Evolutionary conservation across 2,113 vertebrate genomes (phyloP).

Genomic region (Cinclus mexicanus): DNA sequence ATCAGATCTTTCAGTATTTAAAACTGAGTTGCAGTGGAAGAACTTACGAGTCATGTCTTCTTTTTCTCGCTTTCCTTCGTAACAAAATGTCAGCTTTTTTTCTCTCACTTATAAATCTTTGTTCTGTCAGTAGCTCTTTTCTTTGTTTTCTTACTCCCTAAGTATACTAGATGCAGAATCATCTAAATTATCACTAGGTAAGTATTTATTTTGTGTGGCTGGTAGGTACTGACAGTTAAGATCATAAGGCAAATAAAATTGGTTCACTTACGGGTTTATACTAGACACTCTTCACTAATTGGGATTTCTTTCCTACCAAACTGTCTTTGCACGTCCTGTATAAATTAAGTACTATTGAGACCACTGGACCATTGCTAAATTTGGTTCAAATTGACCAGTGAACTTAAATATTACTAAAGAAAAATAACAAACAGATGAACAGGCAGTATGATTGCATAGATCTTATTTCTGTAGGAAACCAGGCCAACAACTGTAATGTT

Average conservation of each 20-base stretch:
- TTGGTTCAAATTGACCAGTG: neutral
- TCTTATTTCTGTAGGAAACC: neutral
- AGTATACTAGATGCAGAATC: neutral
- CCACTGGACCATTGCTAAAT: neutral
- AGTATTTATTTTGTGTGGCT: neutral
- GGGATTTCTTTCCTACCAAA: neutral
- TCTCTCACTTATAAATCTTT: neutral
- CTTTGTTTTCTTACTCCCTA: neutral
- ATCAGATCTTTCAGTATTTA: neutral
- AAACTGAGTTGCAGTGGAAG: neutral
- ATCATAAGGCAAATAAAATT: neutral
- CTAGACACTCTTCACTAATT: neutral
- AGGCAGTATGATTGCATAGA: neutral
- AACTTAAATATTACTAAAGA: neutral
- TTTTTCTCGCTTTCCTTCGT: neutral
- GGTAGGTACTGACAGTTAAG: neutral
- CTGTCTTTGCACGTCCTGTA: neutral
- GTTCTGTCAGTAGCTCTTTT: neutral
- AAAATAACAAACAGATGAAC: neutral
- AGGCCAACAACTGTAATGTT: neutral
- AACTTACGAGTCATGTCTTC: neutral
- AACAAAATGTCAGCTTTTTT: neutral
- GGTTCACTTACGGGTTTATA: neutral
- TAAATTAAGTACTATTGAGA: neutral
- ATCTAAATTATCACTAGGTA: neutral